Percentiles rank a stretch among this genome's conserved stretches.
Conservation (phyloP, 2,113 vertebrate species). For the Oxyura jamaicensis region DNA sequence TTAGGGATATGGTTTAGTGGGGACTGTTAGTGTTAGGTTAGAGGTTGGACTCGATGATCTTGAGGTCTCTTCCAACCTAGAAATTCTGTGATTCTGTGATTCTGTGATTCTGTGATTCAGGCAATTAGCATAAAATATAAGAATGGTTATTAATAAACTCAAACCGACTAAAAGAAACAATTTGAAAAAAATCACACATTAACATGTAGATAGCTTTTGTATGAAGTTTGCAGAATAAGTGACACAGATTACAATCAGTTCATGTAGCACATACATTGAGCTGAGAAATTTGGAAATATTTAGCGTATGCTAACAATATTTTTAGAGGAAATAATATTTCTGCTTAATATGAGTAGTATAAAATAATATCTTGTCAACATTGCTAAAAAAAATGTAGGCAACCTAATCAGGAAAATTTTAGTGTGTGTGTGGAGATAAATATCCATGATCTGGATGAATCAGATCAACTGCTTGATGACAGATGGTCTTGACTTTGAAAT, state of each 20-base stretch:
- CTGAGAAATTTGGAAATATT: neutral
- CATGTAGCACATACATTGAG: neutral
- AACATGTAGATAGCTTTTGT: neutral
- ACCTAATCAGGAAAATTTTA: constrained; percentile 16
- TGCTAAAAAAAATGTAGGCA: constrained; percentile 17
- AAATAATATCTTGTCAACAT: constrained; percentile 7
- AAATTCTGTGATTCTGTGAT: no score
- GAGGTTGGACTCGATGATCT: no score
- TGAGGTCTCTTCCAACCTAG: no score
- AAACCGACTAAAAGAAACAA: neutral
- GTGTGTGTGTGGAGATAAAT: constrained; percentile 26
- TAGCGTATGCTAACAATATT: neutral
- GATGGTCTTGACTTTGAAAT: neutral
- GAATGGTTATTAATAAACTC: neutral
- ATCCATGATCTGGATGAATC: neutral
- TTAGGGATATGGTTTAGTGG: no score
- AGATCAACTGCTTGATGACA: neutral
- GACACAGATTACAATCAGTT: neutral
- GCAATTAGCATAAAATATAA: neutral
- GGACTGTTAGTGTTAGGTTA: no score
- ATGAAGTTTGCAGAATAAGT: neutral
- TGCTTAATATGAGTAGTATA: neutral
- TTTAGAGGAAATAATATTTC: neutral
- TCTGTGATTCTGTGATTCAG: no score
- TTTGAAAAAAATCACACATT: neutral